Percentiles rank a stretch among this genome's conserved stretches.
phyloP scores from a whole-genome alignment of 1,140 invertebrate species.

The Acyrthosiphon pisum region DNA sequence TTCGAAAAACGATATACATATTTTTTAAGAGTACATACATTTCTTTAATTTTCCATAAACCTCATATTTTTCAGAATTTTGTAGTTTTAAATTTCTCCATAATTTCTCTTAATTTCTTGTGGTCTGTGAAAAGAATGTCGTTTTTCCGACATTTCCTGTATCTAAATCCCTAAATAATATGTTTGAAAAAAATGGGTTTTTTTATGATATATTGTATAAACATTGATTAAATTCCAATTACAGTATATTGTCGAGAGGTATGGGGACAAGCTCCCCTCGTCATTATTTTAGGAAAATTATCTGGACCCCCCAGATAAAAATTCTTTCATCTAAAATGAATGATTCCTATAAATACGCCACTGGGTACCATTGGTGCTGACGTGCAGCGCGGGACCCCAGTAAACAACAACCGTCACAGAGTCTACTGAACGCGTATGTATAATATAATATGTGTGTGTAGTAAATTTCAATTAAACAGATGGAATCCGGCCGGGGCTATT shows the following conservation, averaged over 20 bases:
- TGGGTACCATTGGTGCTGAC: not conserved
- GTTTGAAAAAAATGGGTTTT: not conserved
- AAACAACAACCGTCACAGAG: not conserved
- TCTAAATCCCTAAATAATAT: not conserved
- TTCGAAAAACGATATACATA: not conserved
- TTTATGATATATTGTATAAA: not conserved
- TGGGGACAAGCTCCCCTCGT: not conserved
- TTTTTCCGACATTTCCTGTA: not conserved
- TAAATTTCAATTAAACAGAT: slow-evolving; percentile 4
- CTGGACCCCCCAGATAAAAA: not conserved
- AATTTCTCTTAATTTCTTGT: not conserved
- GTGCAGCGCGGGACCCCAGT: not conserved
- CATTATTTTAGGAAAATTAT: not conserved
- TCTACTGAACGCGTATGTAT: not conserved
- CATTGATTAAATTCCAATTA: not conserved
- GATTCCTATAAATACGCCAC: not conserved
- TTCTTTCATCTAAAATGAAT: not conserved
- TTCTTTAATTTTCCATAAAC: not conserved
- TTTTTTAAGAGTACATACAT: not conserved
- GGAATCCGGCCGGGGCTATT: not conserved
- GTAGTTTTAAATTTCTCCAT: not conserved
- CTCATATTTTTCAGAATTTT: not conserved
- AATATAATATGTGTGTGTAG: not conserved
- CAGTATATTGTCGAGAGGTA: not conserved
- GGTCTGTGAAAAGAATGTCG: not conserved